These are phyloP conservation scores for Noctua pronuba DNA, from an alignment of 2,888 invertebrate species.

Conservation along the genomic window DNA sequence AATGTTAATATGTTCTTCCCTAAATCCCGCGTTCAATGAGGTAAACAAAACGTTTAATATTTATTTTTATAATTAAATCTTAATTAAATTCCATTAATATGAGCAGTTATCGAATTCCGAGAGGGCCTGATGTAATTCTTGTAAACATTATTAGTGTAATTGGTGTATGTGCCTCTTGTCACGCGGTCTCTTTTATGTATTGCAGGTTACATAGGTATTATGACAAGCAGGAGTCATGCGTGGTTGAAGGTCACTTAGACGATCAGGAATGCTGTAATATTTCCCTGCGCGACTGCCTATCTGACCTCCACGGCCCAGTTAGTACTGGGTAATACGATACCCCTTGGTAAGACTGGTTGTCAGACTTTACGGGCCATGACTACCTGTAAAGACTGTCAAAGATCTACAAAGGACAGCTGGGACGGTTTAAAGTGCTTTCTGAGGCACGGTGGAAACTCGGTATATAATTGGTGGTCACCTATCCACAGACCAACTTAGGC, in stretches of 20 bases:
- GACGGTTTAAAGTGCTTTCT: no score
- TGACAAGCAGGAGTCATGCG: neutral
- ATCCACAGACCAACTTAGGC: no score
- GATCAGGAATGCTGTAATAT: neutral
- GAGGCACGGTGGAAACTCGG: no score
- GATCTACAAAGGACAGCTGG: no score
- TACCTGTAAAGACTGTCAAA: no score
- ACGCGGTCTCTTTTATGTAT: neutral
- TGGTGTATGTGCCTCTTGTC: constrained; percentile 8
- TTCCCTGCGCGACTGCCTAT: no score
- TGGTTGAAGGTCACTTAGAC: neutral
- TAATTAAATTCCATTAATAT: constrained; percentile 18
- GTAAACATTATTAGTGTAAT: neutral
- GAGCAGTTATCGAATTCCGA: constrained; percentile 17
- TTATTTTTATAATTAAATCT: constrained; percentile 4
- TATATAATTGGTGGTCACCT: no score
- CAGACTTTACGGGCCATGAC: no score
- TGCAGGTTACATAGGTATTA: neutral
- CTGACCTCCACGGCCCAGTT: no score
- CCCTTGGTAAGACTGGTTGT: no score
- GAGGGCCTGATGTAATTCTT: constrained; percentile 27
- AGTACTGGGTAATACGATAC: no score
- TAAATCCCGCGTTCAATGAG: neutral
- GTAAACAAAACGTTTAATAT: constrained; percentile 1
- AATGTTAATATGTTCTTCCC: constrained; percentile 28